Base-by-base conservation (phyloP, 2,888 invertebrate genomes). In the Catotricha subobsoleta region DNA sequence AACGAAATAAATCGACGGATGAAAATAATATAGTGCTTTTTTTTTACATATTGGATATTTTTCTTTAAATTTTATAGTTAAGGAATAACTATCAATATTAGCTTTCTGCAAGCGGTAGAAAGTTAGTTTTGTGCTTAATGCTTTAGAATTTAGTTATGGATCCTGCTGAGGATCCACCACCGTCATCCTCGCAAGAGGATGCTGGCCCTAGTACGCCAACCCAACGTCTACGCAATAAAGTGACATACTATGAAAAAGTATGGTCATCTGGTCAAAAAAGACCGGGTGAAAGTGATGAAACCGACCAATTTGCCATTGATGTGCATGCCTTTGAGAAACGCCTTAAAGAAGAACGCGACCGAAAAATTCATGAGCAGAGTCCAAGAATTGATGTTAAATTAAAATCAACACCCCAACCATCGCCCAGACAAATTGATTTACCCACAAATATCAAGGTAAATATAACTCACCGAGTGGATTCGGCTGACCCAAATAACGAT, bases 211-310 rank as follows among this genome's bases (percentile, higher is more conserved):
- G 39, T 43, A 45, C 39, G 6, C 47, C 48, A 12, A 44, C 41
- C 3, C 61, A 63, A 44, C 64, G 75, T 50, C 69, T 83, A 45
- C 71, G 73, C 47, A 77, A 81, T 54, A 74, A 80, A 51, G 82
- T 84, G 50, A 74, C 70, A 50, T 80, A 81, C 58, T 84, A 80
- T 62, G 84, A 84, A 60, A 76, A 77, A 65, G 72, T 81, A 48
- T 81, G 80, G 78, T 68, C 72, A 45, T 73, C 75, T 19, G 48
- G 55, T 33, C 56, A 54, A 43, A n/a, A n/a, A n/a, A 50, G 52
- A 27, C 44, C 54, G 19, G 56, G 65, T 47, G 59, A 54, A 3
- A 13, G 13, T 42, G 53, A 63, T 52, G 48, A 62, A 55, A 50
- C 55, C 47, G 60, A 67, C 53, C 54, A 60, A 39, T 58, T 64